Percentiles rank a stretch among this genome's conserved stretches.
Conservation (phyloP, 1,140 invertebrate genomes). For the Pseudobourletiella spinata region DNA sequence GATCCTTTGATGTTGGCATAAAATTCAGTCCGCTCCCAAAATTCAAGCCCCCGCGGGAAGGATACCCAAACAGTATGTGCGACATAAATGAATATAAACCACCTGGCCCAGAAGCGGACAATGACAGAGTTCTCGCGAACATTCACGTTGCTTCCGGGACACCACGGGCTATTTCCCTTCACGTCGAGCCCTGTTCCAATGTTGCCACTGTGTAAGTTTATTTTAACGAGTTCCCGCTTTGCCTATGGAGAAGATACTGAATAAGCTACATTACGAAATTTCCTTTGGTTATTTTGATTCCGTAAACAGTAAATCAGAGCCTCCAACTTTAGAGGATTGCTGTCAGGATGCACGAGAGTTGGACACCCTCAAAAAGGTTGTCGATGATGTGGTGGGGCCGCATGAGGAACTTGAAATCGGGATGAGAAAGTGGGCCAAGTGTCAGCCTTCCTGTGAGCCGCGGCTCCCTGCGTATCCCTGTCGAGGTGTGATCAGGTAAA, state of each 20-base stretch:
- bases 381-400: conserved; percentile 17
- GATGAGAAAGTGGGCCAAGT: background rate
- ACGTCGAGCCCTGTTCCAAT: background rate
- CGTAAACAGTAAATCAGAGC: background rate
- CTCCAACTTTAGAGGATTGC: conserved; percentile 18
- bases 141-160: conserved; percentile 23
- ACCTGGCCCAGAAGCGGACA: conserved; percentile 2
- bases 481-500: conserved; percentile 22
- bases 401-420: conserved; percentile 4
- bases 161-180: conserved; percentile 14
- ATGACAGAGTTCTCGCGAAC: conserved; percentile 4
- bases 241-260: background rate
- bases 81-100: conserved; percentile 24
- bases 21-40: conserved; percentile 20
- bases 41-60: conserved; percentile 29
- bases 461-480: conserved; percentile 28
- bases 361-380: conserved; percentile 9
- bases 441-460: conserved; percentile 11
- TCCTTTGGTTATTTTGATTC: background rate
- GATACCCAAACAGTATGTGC: conserved; percentile 30
- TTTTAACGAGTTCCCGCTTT: background rate
- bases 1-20: background rate
- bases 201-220: conserved; percentile 7
- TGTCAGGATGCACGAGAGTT: conserved; percentile 20
- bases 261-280: background rate